phyloP scores from a whole-genome alignment of 1,140 invertebrate genomes.

The Achatina immaculata region DNA sequence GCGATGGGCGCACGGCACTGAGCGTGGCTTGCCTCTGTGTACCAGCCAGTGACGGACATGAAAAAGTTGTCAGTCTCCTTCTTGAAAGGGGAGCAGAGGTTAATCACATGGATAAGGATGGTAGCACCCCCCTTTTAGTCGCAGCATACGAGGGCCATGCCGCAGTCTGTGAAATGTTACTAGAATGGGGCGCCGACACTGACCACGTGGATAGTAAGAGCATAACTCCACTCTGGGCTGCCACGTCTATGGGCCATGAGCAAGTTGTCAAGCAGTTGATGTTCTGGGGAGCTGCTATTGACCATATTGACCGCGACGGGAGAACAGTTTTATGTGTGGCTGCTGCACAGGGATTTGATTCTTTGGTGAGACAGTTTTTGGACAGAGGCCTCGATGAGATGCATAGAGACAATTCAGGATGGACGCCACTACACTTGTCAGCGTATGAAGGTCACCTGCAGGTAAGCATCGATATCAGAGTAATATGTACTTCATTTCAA shows the following conservation, averaged over 20 bases:
- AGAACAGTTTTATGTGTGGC: slow-evolving; percentile 85
- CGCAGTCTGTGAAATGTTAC: slow-evolving; percentile 85
- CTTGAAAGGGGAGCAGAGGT: slow-evolving; percentile 81
- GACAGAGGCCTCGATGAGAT: slow-evolving; percentile 84
- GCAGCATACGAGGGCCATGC: slow-evolving; percentile 77
- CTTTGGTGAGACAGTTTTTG: slow-evolving; percentile 88
- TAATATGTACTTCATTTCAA: background rate
- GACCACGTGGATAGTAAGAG: slow-evolving; percentile 86
- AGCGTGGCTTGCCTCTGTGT: slow-evolving; percentile 77
- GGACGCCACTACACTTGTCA: slow-evolving; percentile 92
- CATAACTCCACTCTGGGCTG: slow-evolving; percentile 82
- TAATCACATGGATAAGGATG: slow-evolving; percentile 92
- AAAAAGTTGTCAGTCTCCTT: slow-evolving; percentile 73
- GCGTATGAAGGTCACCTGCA: slow-evolving; percentile 93
- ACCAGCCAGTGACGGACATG: slow-evolving; percentile 81
- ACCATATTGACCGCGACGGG: slow-evolving; percentile 91
- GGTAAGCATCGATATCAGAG: slow-evolving; percentile 75
- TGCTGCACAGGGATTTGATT: slow-evolving; percentile 84
- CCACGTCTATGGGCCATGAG: slow-evolving; percentile 88
- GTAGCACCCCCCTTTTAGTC: slow-evolving; percentile 91
- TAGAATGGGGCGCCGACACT: slow-evolving; percentile 89
- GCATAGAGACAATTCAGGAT: slow-evolving; percentile 80
- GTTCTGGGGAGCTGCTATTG: slow-evolving; percentile 91
- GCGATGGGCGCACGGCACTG: slow-evolving; percentile 73
- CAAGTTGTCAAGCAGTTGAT: slow-evolving; percentile 84